Evolutionary conservation across 92 coral and sea anemone genomes (phyloP).

Genomic region (Heteractis magnifica): DNA sequence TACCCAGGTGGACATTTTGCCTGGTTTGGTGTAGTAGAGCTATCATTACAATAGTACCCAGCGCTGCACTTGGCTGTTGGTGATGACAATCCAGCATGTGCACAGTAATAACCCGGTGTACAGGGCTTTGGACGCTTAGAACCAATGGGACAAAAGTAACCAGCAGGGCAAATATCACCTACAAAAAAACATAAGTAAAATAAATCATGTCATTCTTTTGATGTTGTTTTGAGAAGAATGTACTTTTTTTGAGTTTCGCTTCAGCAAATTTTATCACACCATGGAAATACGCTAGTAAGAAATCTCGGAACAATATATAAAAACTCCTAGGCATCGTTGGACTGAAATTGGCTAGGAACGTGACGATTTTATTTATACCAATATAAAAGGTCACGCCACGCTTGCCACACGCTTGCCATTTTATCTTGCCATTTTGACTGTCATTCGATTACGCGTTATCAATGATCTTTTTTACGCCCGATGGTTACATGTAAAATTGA

Average conservation of each 20-base stretch:
- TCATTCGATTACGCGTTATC: no score
- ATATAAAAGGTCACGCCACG: no score
- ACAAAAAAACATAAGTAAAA: neutral
- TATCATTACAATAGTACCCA: constrained; percentile 90
- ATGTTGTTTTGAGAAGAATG: neutral
- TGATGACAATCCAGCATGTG: constrained; percentile 59
- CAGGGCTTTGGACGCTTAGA: constrained; percentile 79
- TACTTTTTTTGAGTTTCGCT: no score
- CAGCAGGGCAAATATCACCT: constrained; percentile 98
- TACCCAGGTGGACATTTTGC: constrained; percentile 84
- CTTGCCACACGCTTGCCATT: no score
- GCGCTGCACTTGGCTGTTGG: constrained; percentile 75
- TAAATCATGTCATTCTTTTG: neutral
- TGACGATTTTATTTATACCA: no score
- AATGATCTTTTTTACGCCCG: no score
- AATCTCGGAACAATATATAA: no score
- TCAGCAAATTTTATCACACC: no score
- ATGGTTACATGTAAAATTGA: neutral
- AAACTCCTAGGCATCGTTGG: no score
- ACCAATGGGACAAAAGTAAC: constrained; percentile 82
- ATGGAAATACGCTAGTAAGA: no score
- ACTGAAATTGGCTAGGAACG: no score
- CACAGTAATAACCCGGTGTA: constrained; percentile 81
- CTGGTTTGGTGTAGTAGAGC: constrained; percentile 89
- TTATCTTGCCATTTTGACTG: no score